A percentile compares a stretch with the other conserved stretches of the same genome.
Evolutionary conservation across 2,797 vertebrate species (phyloP).

Genomic region (Dermochelys coriacea): DNA sequence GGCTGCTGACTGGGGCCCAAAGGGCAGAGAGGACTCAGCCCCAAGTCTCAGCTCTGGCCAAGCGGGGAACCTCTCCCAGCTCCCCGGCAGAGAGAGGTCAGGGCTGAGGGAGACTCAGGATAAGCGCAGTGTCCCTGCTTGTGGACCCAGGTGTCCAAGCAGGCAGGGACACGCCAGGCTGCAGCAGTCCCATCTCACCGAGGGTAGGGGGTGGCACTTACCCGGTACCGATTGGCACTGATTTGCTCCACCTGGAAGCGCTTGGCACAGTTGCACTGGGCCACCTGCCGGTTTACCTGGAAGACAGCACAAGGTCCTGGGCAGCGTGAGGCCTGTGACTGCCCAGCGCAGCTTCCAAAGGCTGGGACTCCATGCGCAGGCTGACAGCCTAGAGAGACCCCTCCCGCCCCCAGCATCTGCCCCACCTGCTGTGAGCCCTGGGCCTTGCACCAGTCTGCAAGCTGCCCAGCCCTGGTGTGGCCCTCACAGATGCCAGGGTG

Average conservation of each 20-base stretch:
- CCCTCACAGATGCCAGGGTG: no score
- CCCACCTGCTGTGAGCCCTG: no score
- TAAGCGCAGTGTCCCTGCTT: no score
- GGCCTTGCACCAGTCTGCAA: no score
- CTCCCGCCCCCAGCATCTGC: no score
- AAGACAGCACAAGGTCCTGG: not conserved
- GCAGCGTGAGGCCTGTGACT: not conserved
- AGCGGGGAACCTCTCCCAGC: not conserved
- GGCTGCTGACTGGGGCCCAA: not conserved
- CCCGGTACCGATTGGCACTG: constrained; percentile 92
- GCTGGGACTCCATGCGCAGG: no score
- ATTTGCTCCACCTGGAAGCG: constrained; percentile 94
- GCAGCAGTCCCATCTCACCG: not conserved
- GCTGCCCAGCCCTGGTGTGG: no score
- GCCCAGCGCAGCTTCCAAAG: not conserved
- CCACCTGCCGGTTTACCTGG: constrained; percentile 92
- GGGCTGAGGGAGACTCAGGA: not conserved
- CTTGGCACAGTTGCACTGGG: constrained; percentile 92
- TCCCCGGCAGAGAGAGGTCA: not conserved
- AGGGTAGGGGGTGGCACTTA: constrained; percentile 64
- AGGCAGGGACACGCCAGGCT: no score
- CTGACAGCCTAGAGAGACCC: no score
- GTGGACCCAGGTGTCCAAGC: no score
- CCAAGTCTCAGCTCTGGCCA: no score
- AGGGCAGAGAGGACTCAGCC: no score